Evolutionary conservation across 2,113 vertebrate species (phyloP), one percentile per base, ranked within the genome.

Genomic region (Neotoma lepida): DNA sequence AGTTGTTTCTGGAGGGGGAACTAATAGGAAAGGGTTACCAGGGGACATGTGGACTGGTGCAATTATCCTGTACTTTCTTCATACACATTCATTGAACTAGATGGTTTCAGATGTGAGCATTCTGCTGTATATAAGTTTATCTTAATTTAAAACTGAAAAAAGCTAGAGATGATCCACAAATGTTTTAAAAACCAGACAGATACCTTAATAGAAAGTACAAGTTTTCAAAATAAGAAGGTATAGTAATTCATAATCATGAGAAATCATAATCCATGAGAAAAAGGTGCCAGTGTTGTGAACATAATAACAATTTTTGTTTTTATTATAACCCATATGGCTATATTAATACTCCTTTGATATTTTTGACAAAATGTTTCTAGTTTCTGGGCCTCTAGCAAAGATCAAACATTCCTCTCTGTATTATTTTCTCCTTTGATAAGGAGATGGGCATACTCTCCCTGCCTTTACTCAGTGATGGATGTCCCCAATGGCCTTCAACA

Each of bases 281-380:
- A 87, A 9, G 82, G 73, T 76, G 6, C 13, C 63, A 91, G 5
- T 20, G 8, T 68, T 93, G 76, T 63, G 63, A 95, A 87, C 15
- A 30, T 51, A 78, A 33, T 30, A 77, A 9, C 14, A 44, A 71
- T 28, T 86, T 92, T 77, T 30, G 51, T 92, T 86, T 94, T 89
- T 90, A 88, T 90, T 92, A 88, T 89, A 85, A 92, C 22, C 35
- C 46, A 63, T 17, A 73, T 86, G 24, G 56, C 61, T 90, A 61
- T 46, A 95, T 77, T 71, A 91, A 89, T 10, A 93, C 68, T 41
- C 15, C 56, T 63, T 86, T 96, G 90, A 88, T 46, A 92, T 86
- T 93, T 89, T 76, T 78, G 14, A 93, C 77, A 87, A 95, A 97
- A 96, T 87, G 74, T 28, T 88, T 41, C 86, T 95, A 92, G 88